Conservation (phyloP, 2,113 vertebrate species). For the Uropsilus gracilis region DNA sequence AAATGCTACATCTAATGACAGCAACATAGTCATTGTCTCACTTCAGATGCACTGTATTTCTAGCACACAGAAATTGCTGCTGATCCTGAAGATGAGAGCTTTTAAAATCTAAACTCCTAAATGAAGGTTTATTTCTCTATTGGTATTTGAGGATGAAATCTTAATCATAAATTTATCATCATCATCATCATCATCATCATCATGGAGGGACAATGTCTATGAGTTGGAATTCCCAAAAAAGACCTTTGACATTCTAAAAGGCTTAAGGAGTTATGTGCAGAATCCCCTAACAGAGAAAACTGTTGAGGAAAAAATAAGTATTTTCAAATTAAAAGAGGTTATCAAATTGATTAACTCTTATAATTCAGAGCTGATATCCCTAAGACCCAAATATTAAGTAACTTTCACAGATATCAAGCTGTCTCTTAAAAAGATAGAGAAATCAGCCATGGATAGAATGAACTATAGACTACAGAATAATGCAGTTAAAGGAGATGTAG, state of each 20-base stretch:
- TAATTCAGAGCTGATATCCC: not conserved
- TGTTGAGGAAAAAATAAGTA: constrained; percentile 5
- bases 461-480: not conserved
- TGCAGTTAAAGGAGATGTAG: not conserved
- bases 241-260: constrained; percentile 7
- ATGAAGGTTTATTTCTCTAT: not conserved
- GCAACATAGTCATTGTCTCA: not conserved
- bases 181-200: too few relatives aligned
- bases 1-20: not conserved
- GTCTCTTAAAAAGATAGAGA: not conserved
- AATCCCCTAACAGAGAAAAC: not conserved
- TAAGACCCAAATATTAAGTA: not conserved
- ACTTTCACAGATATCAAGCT: not conserved
- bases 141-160: not conserved
- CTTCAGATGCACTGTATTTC: not conserved
- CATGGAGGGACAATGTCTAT: not conserved
- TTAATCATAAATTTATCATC: not conserved
- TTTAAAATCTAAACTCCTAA: not conserved
- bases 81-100: not conserved
- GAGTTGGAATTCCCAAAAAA: not conserved
- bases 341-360: not conserved
- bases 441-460: not conserved
- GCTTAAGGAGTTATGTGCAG: not conserved
- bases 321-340: not conserved
- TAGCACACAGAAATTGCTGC: not conserved